phyloP scores from a whole-genome alignment of 1,140 invertebrate species.

The Drosophila teissieri region DNA sequence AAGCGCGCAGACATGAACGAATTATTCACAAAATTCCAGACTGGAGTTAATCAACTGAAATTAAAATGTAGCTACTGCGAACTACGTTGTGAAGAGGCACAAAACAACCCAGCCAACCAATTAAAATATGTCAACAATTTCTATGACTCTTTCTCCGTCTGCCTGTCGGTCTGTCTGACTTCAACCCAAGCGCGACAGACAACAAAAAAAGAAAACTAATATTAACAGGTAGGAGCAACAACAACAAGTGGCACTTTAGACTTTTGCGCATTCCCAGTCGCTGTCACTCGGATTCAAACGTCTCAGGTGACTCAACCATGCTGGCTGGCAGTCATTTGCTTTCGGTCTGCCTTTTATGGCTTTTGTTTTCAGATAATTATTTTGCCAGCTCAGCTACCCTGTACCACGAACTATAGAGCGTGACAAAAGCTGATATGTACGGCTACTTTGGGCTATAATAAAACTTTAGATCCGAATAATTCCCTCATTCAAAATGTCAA shows the following conservation, averaged over 20 bases:
- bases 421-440: slow-evolving; percentile 11
- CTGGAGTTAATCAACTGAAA: slow-evolving; percentile 74
- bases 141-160: slow-evolving; percentile 53
- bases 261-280: slow-evolving; percentile 80
- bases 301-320: slow-evolving; percentile 76
- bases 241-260: slow-evolving; percentile 74
- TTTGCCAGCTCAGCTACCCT: slow-evolving; percentile 31
- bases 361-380: slow-evolving; percentile 50
- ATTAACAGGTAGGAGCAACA: slow-evolving; percentile 23
- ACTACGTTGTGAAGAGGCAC: slow-evolving; percentile 43
- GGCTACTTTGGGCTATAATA: neutral
- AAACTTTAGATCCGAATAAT: neutral
- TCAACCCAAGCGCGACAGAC: slow-evolving; percentile 45
- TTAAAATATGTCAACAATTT: slow-evolving; percentile 62
- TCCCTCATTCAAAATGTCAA: no score
- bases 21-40: slow-evolving; percentile 56
- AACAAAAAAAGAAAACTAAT: slow-evolving; percentile 25
- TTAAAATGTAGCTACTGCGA: slow-evolving; percentile 63
- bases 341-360: slow-evolving; percentile 48
- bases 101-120: slow-evolving; percentile 22
- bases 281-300: slow-evolving; percentile 49
- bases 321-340: slow-evolving; percentile 38
- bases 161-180: slow-evolving; percentile 37
- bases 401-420: slow-evolving; percentile 7
- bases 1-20: slow-evolving; percentile 33